Evolutionary conservation across 2,113 vertebrate genomes (phyloP).

Genomic region (Melanocharis versteri): DNA sequence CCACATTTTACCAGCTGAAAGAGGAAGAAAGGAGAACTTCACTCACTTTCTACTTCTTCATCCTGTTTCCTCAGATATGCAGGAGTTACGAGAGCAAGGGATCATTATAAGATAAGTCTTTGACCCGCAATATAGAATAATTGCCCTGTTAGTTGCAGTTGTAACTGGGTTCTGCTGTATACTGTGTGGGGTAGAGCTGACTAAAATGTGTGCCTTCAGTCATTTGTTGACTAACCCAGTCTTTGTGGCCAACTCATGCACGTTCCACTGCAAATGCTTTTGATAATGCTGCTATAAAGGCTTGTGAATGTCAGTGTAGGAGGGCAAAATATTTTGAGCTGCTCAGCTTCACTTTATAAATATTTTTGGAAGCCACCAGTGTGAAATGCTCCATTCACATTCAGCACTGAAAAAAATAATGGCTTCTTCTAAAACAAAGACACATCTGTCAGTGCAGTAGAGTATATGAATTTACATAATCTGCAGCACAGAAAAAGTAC

Average conservation of each 20-base stretch:
- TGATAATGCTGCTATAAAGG: neutral
- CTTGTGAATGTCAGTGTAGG: conserved; percentile 42
- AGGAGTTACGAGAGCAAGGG: neutral
- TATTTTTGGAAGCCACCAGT: conserved; percentile 54
- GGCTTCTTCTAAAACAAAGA: conserved; percentile 56
- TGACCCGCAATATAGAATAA: neutral
- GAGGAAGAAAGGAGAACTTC: neutral
- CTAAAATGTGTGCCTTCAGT: neutral
- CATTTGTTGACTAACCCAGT: neutral
- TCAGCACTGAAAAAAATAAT: conserved; percentile 22
- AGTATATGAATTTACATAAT: conserved; percentile 52
- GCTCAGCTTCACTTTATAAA: conserved; percentile 35
- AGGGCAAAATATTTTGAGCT: conserved; percentile 62
- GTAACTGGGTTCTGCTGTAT: neutral
- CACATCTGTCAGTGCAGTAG: conserved; percentile 55
- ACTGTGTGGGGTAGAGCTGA: neutral
- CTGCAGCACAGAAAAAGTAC: conserved; percentile 42
- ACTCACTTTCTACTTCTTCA: neutral
- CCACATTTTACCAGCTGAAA: neutral
- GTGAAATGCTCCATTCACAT: conserved; percentile 46
- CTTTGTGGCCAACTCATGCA: neutral
- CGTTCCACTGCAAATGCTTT: neutral
- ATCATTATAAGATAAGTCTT: neutral
- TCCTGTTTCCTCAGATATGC: neutral
- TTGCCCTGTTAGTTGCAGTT: neutral